phyloP scores from a whole-genome alignment of 2,113 vertebrate species.

The Eurystomus gularis region DNA sequence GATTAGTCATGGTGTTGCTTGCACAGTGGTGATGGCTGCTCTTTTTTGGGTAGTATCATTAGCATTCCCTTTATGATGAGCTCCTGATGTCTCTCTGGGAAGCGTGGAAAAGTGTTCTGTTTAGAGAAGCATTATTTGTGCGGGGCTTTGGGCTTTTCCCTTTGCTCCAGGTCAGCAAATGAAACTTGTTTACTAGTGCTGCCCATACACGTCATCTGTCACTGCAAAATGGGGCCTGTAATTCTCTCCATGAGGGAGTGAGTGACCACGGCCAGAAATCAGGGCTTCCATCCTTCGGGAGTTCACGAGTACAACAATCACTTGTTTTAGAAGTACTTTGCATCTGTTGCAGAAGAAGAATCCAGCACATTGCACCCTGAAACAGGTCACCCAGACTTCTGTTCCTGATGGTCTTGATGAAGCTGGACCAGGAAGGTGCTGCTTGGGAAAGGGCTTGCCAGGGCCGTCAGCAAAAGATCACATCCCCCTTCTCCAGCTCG shows the following conservation, averaged over 20 bases:
- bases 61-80: background rate
- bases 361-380: rapidly evolving
- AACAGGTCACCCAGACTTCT: background rate
- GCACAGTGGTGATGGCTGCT: background rate
- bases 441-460: background rate
- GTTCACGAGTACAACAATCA: rapidly evolving
- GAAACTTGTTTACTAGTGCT: background rate
- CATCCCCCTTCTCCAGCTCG: background rate
- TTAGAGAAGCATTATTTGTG: constrained; percentile 23
- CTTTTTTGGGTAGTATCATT: background rate
- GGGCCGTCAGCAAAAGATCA: rapidly evolving
- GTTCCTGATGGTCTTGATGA: rapidly evolving
- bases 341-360: background rate
- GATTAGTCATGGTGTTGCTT: background rate
- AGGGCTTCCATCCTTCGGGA: background rate
- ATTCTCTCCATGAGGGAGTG: rapidly evolving
- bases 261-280: background rate
- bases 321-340: background rate
- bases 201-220: background rate
- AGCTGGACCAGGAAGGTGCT: background rate
- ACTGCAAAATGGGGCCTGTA: background rate
- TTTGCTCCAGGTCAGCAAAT: constrained; percentile 1
- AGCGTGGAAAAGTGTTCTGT: background rate
- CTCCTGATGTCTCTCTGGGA: background rate
- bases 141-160: constrained; percentile 4